Evolutionary conservation across 1,140 invertebrate genomes (phyloP), one percentile per base, ranked within the genome.

Genomic region (Micrasema minimum): DNA sequence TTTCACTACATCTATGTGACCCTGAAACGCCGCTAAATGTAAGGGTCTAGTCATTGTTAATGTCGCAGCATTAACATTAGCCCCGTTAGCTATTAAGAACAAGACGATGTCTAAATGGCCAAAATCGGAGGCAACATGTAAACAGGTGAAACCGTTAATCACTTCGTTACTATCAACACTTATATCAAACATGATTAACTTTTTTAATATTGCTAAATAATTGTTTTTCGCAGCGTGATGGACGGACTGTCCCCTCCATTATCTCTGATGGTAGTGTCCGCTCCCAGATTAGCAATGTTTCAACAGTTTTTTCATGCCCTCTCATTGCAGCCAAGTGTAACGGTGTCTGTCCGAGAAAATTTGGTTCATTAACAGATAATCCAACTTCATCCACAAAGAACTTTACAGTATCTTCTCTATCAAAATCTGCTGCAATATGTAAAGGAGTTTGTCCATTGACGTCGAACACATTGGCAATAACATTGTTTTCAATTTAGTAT

Each of bases 1-100:
- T 9, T 35, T n/a, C 35, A 57, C 53, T 3, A 57, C 31, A 6
- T 35, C 23, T 57, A 57, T 14, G 26, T 57, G 35, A 57, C 53
- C 53, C 9, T 37, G 31, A 20, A 5, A 37, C 1, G 53, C 35
- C 3, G 53, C 53, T 20, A 35, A 16, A 23, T 18, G 18, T 11
- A 51, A 20, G 2, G 48, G 48, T 18, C 11, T 11, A 4, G 10
- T 16, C 2, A 3, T 16, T 2, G 16, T 10, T 10, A n/a, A 2
- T 3, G 23, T 57, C 3, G 3, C 26, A 11, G 53, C 53, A 18
- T 57, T 57, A 7, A 57, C 53, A 14, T 57, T 14, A n/a, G 53
- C 53, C 3, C 26, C 12, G n/a, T 57, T 37, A 6, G 0, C 1
- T 2, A 57, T 11, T 14, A 57, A 57, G 14, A 14, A 57, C 53